These are phyloP conservation scores for Temnothorax ravouxi DNA, from an alignment of 2,888 invertebrate genomes.

Conservation along the genomic window DNA sequence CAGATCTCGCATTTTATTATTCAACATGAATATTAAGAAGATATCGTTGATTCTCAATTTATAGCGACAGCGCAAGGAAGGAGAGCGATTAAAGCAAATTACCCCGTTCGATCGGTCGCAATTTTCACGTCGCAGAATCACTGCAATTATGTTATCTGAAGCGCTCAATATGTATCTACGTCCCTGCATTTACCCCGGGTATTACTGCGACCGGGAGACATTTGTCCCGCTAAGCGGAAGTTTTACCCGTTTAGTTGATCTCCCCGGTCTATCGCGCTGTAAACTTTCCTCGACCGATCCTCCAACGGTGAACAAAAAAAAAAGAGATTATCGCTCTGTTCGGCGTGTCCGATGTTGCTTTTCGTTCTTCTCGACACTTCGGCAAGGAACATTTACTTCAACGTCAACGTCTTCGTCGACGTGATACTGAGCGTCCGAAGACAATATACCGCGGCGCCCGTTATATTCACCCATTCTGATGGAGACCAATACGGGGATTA, in stretches of 20 bases:
- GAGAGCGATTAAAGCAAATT: not conserved
- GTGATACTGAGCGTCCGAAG: conserved; percentile 51
- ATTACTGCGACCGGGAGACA: not conserved
- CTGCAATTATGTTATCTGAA: conserved; percentile 9
- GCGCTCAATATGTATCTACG: conserved; percentile 3
- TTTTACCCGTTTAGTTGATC: conserved; percentile 32
- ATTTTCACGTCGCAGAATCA: not conserved
- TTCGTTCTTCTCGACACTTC: not conserved
- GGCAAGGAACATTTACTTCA: not conserved
- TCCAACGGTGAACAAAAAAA: not conserved
- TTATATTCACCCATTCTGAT: conserved; percentile 47
- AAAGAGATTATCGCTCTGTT: conserved; percentile 11
- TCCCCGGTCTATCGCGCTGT: not conserved
- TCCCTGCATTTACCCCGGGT: conserved; percentile 2
- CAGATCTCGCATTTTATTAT: not conserved
- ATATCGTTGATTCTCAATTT: not conserved
- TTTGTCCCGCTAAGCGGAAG: conserved; percentile 2
- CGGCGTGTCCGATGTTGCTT: not conserved
- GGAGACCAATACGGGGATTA: not conserved
- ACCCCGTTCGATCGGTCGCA: not conserved
- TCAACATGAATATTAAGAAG: not conserved
- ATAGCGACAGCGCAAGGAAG: not conserved
- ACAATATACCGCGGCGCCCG: conserved; percentile 49
- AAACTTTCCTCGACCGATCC: not conserved
- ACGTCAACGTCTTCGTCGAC: not conserved